Evolutionary conservation across 2,797 vertebrate species (phyloP), one percentile per base, ranked within the genome.

Genomic region (Centropyge bicolor): DNA sequence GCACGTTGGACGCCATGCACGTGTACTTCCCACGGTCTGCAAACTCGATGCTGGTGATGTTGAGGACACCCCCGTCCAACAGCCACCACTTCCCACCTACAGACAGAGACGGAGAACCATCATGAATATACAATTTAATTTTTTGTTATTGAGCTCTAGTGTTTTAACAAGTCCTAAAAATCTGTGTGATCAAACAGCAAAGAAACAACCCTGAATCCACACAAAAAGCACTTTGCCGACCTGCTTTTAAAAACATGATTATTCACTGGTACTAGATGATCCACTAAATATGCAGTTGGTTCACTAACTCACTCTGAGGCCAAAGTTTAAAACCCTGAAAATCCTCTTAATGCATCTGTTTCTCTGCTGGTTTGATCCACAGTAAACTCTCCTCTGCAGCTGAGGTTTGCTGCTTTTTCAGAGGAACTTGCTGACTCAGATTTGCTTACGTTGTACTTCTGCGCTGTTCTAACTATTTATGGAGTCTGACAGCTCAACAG

Each of bases 11-110:
- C 14, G 97, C 98, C 13, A 97, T 93, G 82, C 98, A 99, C 0
- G 97, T 99, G 93, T 99, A 99, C 94, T 96, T 98, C 9, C 98
- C 98, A n/a, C 98, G 95, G 90, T 99, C 98, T 0, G 97, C 95
- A 17, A 99, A 99, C 55, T 96, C 96, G 65, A 99, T 98, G 69
- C 76, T 92, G 83, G 96, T 98, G 95, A 99, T 97, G 90, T 99
- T 99, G 79, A 99, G 95, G 77, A 96, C 88, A 9, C 97, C 97
- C 0, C 80, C 88, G 19, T 96, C 96, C 71, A 96, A 89, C 93
- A 98, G 94, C 94, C 94, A 96, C 96, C 97, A 98, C 90, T 97
- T 99, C 79, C 95, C 97, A 86, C 92, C 93, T 94, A 2, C 20
- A 65, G 67, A 79, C 5, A 73, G n/a, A 86, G 10, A 83, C 20